Base-by-base conservation (phyloP, 2,797 vertebrate genomes). In the Thalassophryne amazonica region DNA sequence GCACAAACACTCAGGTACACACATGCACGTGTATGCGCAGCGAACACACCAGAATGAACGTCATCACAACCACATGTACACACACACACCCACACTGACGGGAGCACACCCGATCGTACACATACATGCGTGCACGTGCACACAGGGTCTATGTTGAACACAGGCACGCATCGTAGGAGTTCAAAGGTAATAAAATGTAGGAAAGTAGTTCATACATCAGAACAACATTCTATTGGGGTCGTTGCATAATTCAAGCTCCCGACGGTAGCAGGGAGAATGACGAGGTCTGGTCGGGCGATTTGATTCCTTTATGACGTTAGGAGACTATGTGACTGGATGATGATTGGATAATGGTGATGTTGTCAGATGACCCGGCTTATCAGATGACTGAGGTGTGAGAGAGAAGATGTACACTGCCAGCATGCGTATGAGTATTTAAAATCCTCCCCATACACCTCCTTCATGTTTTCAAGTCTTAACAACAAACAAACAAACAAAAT, bases 181-280 rank as follows among this genome's bases (percentile, higher is more conserved):
- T 86, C 58, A 82, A 86, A 89, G 85, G 83, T 89, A 83, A 80
- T 73, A 85, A 83, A 81, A 86, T 80, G 84, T 78, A 89, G 85
- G 86, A 89, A 86, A 91, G 86, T 71, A 85, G 73, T 85, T 83
- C 84, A 81, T 84, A 89, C 84, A 71, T 89, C 81, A 86, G 84
- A 90, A 91, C 77, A 86, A 91, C 88, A 90, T 91, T 91, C 90
- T 91, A 89, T 84, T 83, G 86, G 89, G 89, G 89, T 92, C 88
- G 83, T 90, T 91, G 88, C 89, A 90, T 91, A 91, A 89, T 85
- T 89, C 83, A 84, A 87, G 85, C 86, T 86, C 89, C 88, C 78
- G 52, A 73, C 84, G 55, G 78, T 63, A 52, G 81, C 43, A 43
- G 80, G 85, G 81, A 86, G 87, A 81, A 65, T 89, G 89, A 86